Evolutionary conservation across 1,140 invertebrate genomes (phyloP), one percentile per base, ranked within the genome.

Genomic region (Scaptomyza pallida): DNA sequence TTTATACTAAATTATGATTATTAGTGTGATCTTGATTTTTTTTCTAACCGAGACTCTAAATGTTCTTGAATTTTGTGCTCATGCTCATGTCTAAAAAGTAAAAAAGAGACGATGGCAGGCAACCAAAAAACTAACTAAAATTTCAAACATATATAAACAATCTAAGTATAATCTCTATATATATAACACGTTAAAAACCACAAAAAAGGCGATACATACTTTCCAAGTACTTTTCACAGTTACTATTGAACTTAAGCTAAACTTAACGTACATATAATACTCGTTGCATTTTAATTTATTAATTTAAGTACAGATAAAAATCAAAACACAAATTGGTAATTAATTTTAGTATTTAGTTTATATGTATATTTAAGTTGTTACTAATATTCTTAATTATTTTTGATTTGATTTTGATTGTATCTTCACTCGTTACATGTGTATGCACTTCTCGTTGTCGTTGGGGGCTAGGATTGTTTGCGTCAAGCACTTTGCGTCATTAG

Each of bases 231-330:
- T 5, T 40, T 60, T 51, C 59, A 67, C 45, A 67, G 47, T 51
- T 71, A 64, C 64, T 61, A 65, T 55, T 70, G 17, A 55, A 33
- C 55, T 60, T 79, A 80, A 72, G 75, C 80, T 82, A 74, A 75
- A 75, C 75, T 68, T 68, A 64, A 72, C 65, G 51, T 72, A 77
- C 54, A 64, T 59, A 40, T 59, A 40, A 48, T 59, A 62, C 57
- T 73, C 68, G 54, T 88, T 80, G 77, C 76, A 76, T 82, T 68
- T 81, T 88, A 62, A 70, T 75, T 77, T n/a, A n/a, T 72, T 69
- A 17, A 35, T 83, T 82, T 79, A 89, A 59, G 68, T 76, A 73
- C 47, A 21, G 26, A 5, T 8, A 30, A 61, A 41, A 33, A 9
- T 33, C 21, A 13, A 48, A 43, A 40, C 44, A 80, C 56, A 60